Percentiles rank a stretch among this genome's conserved stretches.
These are phyloP conservation scores for Sternotherus odoratus DNA, from an alignment of 2,797 vertebrate genomes.

Conservation along the genomic window DNA sequence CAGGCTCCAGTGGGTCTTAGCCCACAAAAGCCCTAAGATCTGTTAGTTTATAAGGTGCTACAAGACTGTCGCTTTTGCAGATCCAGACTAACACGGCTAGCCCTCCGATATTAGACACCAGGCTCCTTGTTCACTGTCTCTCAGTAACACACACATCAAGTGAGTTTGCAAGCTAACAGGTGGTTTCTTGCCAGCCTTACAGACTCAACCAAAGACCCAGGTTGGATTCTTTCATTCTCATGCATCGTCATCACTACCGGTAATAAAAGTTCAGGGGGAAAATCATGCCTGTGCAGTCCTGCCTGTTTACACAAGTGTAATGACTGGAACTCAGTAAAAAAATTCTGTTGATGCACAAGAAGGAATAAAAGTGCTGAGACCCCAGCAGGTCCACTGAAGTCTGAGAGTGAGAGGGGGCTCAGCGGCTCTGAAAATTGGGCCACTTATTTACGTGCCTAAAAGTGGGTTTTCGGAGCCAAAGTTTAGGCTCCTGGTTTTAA, in stretches of 20 bases:
- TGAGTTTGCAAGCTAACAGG: not conserved
- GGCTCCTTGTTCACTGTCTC: not conserved
- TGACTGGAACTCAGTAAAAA: conserved; percentile 31
- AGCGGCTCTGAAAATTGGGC: conserved; percentile 5
- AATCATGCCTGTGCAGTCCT: conserved; percentile 39
- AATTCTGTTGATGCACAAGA: conserved; percentile 50
- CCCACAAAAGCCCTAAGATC: no score
- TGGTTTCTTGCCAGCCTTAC: not conserved
- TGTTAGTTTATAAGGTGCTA: no score
- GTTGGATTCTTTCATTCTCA: not conserved
- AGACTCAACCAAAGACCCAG: not conserved
- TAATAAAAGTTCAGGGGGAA: not conserved
- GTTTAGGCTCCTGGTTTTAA: not conserved
- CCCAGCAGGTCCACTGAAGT: conserved; percentile 5
- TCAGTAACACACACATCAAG: not conserved
- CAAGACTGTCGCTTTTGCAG: no score
- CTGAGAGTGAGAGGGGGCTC: conserved; percentile 13
- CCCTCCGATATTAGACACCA: no score
- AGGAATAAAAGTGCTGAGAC: conserved; percentile 61
- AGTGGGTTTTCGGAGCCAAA: conserved; percentile 19
- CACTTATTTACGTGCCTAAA: not conserved
- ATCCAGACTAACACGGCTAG: no score
- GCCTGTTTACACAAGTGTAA: conserved; percentile 45
- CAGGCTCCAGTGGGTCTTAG: no score
- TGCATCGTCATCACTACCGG: not conserved